Evolutionary conservation across 2,888 invertebrate genomes (phyloP), one percentile per base, ranked within the genome.

Genomic region (Sisyra nigra): DNA sequence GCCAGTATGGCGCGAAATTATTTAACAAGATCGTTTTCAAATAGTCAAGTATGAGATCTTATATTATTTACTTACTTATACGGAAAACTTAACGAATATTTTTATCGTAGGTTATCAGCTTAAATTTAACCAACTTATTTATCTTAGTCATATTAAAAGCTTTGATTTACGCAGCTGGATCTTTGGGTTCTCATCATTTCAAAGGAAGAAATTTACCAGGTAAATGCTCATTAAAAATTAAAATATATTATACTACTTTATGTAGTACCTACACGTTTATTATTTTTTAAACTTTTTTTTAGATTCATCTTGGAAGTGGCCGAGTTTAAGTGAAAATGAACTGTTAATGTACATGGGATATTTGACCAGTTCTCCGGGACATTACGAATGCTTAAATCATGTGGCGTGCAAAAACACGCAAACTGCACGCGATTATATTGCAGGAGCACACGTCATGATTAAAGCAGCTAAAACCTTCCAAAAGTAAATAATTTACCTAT

Each of bases 61-160:
- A 5, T 33, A 6, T 6, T 6, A 13, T 33, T 33, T n/a, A 33
- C 7, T 3, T 24, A 24, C 7, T 24, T 24, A 5, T 5, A 24
- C 3, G 7, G 7, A 33, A 33, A 13, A 33, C 8, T 30, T 8
- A 10, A 30, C 31, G 31, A 8, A 8, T 10, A 8, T 9, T 35
- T n/a, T 37, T 29, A 37, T 56, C 58, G 1, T 61, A 79, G 78
- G 79, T 85, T 2, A 63, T 88, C 37, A 88, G 86, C 53, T 62
- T 88, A 42, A 88, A 88, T 63, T 61, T 88, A 45, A 85, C 86
- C 1, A 88, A 87, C 59, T 62, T 88, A 48, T 66, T 88, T 38
- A 78, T 88, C 46, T 67, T 88, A 44, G 68, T 88, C 40, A 71
- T 89, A 24, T 64, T 89, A 46, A 88, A 88, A 62, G 83, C 83